Percentiles rank a stretch among this genome's conserved stretches.
Evolutionary conservation across 2,113 vertebrate genomes (phyloP).

Genomic region (Gymnobelideus leadbeateri): DNA sequence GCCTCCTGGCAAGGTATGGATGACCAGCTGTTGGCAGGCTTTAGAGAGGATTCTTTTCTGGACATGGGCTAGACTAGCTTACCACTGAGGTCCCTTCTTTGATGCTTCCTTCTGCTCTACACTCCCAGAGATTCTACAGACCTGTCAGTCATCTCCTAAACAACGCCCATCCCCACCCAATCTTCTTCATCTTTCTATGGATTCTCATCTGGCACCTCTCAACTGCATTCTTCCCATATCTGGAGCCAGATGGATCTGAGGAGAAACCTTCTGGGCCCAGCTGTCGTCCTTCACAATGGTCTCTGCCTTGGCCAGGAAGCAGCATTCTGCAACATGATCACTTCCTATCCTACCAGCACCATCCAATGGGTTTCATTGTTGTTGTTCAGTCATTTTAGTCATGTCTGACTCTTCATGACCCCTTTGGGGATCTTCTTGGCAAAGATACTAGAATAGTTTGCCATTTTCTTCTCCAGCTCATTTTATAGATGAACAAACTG

Average conservation of each 20-base stretch:
- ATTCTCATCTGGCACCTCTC: neutral
- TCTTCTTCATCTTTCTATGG: neutral
- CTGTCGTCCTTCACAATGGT: neutral
- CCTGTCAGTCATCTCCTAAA: conserved; percentile 8
- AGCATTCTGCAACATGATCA: neutral
- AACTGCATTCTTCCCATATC: neutral
- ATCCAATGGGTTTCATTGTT: neutral
- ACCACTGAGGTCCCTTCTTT: neutral
- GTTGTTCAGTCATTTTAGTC: neutral
- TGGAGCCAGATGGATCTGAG: neutral
- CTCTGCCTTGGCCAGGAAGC: neutral
- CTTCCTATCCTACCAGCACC: neutral
- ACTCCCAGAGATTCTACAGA: neutral
- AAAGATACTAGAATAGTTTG: neutral
- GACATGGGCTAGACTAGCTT: too few relatives aligned
- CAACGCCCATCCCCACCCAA: neutral
- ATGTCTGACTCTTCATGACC: neutral
- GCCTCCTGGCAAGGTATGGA: neutral
- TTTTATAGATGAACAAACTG: neutral
- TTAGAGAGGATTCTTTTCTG: too few relatives aligned
- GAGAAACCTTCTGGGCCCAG: neutral
- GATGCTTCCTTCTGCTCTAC: neutral
- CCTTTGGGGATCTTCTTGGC: neutral
- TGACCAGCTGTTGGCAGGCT: too few relatives aligned
- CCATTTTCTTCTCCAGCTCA: neutral